Conservation (phyloP, 2,797 vertebrate genomes). For the Cyclura pinguis region DNA sequence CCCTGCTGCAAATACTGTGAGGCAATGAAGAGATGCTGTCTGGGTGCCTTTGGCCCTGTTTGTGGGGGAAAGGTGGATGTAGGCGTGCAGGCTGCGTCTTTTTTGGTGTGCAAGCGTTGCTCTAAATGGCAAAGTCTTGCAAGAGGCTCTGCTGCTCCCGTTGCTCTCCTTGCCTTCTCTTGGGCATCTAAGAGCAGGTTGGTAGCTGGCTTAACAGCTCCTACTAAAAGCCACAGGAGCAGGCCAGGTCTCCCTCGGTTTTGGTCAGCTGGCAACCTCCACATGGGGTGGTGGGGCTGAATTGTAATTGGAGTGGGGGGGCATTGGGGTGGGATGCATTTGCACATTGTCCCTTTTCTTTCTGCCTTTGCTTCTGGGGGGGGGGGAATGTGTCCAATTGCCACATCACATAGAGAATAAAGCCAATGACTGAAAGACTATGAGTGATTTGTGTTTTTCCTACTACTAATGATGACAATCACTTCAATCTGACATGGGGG, state of each 20-base stretch:
- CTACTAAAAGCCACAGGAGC: not conserved
- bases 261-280: not conserved
- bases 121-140: not conserved
- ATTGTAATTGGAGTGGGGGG: too few species aligned
- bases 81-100: too few species aligned
- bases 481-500: too few species aligned
- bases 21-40: not conserved
- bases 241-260: not conserved
- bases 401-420: not conserved
- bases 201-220: too few species aligned
- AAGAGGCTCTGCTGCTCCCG: not conserved
- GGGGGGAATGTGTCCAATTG: not conserved
- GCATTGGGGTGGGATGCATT: not conserved
- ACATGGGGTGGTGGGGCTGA: not conserved
- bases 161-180: not conserved
- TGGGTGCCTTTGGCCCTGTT: not conserved
- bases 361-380: too few species aligned
- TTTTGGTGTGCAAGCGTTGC: not conserved
- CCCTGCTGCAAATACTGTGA: too few species aligned
- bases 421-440: not conserved
- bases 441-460: not conserved
- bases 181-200: too few species aligned
- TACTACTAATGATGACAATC: too few species aligned
- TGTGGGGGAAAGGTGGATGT: too few species aligned
- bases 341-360: not conserved